Conservation (phyloP, 23 tunicate species). For the Pegea sp. region DNA sequence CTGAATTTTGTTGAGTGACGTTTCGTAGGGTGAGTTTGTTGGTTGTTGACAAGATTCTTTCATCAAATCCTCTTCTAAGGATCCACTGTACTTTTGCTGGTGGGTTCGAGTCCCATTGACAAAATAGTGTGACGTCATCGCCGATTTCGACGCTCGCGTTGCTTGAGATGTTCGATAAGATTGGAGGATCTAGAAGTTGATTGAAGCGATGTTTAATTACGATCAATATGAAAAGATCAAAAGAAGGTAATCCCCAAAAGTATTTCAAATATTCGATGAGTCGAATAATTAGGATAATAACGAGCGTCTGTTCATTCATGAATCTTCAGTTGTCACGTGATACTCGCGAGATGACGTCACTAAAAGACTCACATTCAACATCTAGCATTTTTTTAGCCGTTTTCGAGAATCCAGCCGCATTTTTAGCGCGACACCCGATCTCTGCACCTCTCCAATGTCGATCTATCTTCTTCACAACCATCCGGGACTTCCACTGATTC, state of each 20-base stretch:
- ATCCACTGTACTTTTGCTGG: slow-evolving; percentile 19
- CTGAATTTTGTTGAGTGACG: slow-evolving; percentile 17
- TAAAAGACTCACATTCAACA: slow-evolving; percentile 83
- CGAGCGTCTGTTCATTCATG: no score
- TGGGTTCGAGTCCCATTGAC: slow-evolving; percentile 93
- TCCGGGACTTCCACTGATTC: no score
- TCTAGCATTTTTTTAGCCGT: slow-evolving; percentile 3
- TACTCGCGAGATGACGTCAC: no score
- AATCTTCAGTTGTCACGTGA: no score
- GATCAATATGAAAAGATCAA: no score
- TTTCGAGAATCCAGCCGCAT: slow-evolving; percentile 49
- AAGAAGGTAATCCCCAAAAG: no score
- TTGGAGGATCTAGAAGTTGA: slow-evolving; percentile 56
- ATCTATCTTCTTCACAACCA: no score
- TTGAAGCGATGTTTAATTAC: no score
- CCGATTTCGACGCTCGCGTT: slow-evolving; percentile 32
- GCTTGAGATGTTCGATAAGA: slow-evolving; percentile 13
- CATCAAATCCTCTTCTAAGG: slow-evolving; percentile 13
- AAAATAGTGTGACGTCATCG: slow-evolving; percentile 28
- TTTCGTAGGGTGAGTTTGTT: slow-evolving; percentile 1
- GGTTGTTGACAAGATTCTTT: slow-evolving; percentile 3
- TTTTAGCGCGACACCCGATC: slow-evolving; percentile 47
- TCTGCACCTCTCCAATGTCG: slow-evolving; percentile 9
- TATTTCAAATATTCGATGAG: no score
- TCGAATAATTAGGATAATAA: no score